These are phyloP conservation scores for Pimpla rufipes DNA, from an alignment of 2,888 invertebrate genomes.

Conservation along the genomic window DNA sequence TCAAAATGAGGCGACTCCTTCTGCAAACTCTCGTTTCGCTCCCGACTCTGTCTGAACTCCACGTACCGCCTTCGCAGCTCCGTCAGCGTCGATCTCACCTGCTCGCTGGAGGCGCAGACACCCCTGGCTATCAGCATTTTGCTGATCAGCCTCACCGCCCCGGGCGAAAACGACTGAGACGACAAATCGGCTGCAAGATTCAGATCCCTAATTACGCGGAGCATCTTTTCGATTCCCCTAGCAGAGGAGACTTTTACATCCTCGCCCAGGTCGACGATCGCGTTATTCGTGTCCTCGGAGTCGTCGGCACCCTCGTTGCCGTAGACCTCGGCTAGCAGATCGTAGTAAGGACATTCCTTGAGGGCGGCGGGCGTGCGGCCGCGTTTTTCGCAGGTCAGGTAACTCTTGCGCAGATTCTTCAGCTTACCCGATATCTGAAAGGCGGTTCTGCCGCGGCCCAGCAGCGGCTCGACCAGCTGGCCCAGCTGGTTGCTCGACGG, in stretches of 20 bases:
- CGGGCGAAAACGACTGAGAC: slow-evolving; percentile 67
- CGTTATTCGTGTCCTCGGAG: slow-evolving; percentile 12
- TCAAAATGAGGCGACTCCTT: slow-evolving; percentile 68
- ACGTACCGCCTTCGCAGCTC: slow-evolving; percentile 72
- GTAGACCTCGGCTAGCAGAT: slow-evolving; percentile 70
- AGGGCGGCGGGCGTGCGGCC: slow-evolving; percentile 46
- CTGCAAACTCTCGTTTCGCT: neutral
- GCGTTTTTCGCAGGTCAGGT: slow-evolving; percentile 65
- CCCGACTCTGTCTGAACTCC: slow-evolving; percentile 62
- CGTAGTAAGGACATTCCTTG: slow-evolving; percentile 71
- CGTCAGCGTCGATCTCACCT: slow-evolving; percentile 70
- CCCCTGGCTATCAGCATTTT: slow-evolving; percentile 67
- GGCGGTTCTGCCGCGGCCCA: slow-evolving; percentile 72
- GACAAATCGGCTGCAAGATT: slow-evolving; percentile 69
- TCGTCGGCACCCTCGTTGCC: slow-evolving; percentile 3
- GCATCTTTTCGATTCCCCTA: slow-evolving; percentile 72
- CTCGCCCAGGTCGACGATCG: neutral
- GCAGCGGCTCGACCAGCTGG: slow-evolving; percentile 50
- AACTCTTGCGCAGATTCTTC: slow-evolving; percentile 72
- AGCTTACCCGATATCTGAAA: slow-evolving; percentile 74
- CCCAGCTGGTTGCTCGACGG: slow-evolving; percentile 46
- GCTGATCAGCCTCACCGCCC: slow-evolving; percentile 70
- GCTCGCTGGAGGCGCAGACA: slow-evolving; percentile 69
- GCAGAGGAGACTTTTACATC: slow-evolving; percentile 69
- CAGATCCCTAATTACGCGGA: slow-evolving; percentile 69